phyloP scores from a whole-genome alignment of 2,888 invertebrate genomes.

The Euzophera pinguis region DNA sequence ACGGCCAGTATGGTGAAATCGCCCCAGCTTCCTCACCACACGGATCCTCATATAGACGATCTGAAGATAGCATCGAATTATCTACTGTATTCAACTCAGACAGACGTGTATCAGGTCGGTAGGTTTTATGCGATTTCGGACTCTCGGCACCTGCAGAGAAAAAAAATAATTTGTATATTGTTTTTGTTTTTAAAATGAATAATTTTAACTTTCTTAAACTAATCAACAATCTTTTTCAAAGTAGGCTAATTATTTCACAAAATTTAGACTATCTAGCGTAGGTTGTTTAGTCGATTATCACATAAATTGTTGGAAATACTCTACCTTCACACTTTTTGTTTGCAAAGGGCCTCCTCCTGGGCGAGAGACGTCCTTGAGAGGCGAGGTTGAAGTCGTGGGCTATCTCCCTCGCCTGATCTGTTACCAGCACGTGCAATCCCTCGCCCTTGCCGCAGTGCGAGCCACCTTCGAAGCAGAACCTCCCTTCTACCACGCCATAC shows the following conservation, averaged over 20 bases:
- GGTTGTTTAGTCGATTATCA: too few relatives aligned
- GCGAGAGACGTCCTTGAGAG: slow-evolving; percentile 83
- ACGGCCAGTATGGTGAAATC: slow-evolving; percentile 83
- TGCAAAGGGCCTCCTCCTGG: slow-evolving; percentile 66
- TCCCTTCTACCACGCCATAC: slow-evolving; percentile 91
- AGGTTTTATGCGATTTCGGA: slow-evolving; percentile 49
- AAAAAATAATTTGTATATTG: neutral
- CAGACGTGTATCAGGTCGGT: slow-evolving; percentile 72
- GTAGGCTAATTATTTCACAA: too few relatives aligned
- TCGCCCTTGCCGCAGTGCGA: slow-evolving; percentile 91
- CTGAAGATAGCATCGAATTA: slow-evolving; percentile 58
- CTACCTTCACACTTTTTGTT: slow-evolving; percentile 36
- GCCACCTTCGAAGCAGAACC: slow-evolving; percentile 94
- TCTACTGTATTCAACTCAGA: slow-evolving; percentile 75
- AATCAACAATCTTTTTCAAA: too few relatives aligned
- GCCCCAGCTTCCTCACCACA: slow-evolving; percentile 63
- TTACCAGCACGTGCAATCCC: slow-evolving; percentile 87
- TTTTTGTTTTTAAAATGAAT: too few relatives aligned
- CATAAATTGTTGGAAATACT: too few relatives aligned
- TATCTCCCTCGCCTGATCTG: slow-evolving; percentile 88
- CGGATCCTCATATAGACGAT: slow-evolving; percentile 55
- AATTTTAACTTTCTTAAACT: too few relatives aligned
- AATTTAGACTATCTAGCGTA: too few relatives aligned
- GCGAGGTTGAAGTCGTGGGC: slow-evolving; percentile 84
- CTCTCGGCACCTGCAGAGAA: slow-evolving; percentile 41